phyloP scores from a whole-genome alignment of 2,797 vertebrate genomes.

The Ptychobarbus kaznakovi region DNA sequence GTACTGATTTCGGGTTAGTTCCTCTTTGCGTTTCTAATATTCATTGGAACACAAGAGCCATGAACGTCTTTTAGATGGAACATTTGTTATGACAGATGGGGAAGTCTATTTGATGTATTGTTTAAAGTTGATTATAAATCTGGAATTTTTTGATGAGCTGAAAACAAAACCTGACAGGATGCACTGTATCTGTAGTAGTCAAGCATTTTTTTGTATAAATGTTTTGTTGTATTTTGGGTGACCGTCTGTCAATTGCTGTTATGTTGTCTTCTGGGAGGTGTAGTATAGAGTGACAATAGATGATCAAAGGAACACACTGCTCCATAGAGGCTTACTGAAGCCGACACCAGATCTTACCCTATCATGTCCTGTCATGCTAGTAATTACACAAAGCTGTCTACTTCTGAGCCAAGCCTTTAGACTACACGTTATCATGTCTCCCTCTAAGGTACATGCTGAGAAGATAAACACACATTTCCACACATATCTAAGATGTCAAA shows the following conservation, averaged over 20 bases:
- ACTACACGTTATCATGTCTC: conserved; percentile 20
- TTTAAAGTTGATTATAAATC: neutral
- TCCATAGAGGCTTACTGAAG: conserved; percentile 28
- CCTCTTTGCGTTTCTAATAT: neutral
- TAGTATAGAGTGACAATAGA: conserved; percentile 8
- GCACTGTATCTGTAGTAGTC: neutral
- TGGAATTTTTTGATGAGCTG: neutral
- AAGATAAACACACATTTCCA: conserved; percentile 33
- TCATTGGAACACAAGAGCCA: neutral
- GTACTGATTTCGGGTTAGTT: conserved; percentile 1
- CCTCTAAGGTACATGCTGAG: conserved; percentile 28
- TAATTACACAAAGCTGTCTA: conserved; percentile 57
- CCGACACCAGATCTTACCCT: conserved; percentile 36
- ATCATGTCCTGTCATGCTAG: conserved; percentile 57
- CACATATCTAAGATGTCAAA: conserved; percentile 47
- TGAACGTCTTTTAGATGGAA: neutral
- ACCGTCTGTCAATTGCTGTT: conserved; percentile 2
- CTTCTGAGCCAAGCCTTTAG: conserved; percentile 37
- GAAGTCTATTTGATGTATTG: neutral
- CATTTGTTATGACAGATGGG: neutral
- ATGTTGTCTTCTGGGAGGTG: conserved; percentile 26
- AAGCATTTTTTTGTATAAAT: neutral
- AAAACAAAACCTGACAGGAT: conserved; percentile 2
- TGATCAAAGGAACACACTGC: conserved; percentile 56
- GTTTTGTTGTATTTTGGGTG: neutral